phyloP scores from a whole-genome alignment of 2,113 vertebrate genomes.

The Proterorhinus semilunaris region DNA sequence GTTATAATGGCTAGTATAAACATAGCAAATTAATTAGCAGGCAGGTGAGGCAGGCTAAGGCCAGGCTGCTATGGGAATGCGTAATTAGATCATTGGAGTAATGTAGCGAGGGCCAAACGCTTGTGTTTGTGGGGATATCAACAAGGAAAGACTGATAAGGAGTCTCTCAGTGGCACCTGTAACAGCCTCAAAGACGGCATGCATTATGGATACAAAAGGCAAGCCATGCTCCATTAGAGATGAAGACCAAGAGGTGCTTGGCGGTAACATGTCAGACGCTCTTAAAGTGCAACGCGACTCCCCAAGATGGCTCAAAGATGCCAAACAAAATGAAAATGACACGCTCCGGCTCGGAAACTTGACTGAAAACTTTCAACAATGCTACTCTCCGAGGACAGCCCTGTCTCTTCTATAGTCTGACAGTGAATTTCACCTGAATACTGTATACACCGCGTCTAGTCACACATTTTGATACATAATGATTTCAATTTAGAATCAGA shows the following conservation, averaged over 20 bases:
- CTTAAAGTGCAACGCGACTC: slow-evolving; percentile 67
- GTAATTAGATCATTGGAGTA: slow-evolving; percentile 52
- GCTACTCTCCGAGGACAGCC: slow-evolving; percentile 46
- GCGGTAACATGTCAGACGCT: slow-evolving; percentile 73
- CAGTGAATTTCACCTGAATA: slow-evolving; percentile 48
- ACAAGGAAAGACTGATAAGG: slow-evolving; percentile 56
- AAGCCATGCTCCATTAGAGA: slow-evolving; percentile 74
- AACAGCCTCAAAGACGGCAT: slow-evolving; percentile 69
- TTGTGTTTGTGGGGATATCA: slow-evolving; percentile 49
- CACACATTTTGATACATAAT: slow-evolving; percentile 45
- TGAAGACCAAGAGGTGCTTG: slow-evolving; percentile 68
- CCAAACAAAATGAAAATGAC: slow-evolving; percentile 76
- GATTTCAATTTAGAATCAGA: slow-evolving; percentile 33
- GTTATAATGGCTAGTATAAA: slow-evolving; percentile 73
- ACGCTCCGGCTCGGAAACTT: slow-evolving; percentile 58
- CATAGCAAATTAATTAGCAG: slow-evolving; percentile 75
- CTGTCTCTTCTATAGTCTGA: slow-evolving; percentile 41
- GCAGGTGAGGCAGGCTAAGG: slow-evolving; percentile 48
- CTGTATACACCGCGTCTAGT: slow-evolving; percentile 24
- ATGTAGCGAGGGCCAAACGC: slow-evolving; percentile 43
- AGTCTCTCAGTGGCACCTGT: slow-evolving; percentile 69
- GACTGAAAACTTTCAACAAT: slow-evolving; percentile 58
- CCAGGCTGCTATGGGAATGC: slow-evolving; percentile 48
- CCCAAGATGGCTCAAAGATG: slow-evolving; percentile 62
- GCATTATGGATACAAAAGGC: slow-evolving; percentile 73